phyloP scores from a whole-genome alignment of 2,888 invertebrate genomes.

The Baronia brevicornis region DNA sequence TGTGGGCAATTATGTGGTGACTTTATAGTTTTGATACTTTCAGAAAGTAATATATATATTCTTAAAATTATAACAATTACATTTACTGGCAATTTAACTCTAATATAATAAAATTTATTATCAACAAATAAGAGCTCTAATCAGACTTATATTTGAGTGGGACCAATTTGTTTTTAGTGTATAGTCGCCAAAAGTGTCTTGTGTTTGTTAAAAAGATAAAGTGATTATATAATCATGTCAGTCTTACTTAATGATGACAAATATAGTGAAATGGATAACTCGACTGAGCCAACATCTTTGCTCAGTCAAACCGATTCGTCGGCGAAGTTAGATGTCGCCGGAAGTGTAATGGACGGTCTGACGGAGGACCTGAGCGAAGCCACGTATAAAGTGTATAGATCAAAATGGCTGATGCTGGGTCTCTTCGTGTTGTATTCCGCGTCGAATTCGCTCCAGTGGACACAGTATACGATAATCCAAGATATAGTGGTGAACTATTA shows the following conservation, averaged over 20 bases:
- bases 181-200: no score
- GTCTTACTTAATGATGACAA: constrained; percentile 4
- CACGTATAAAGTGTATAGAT: constrained; percentile 76
- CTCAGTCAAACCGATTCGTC: constrained; percentile 26
- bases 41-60: no score
- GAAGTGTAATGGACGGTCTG: constrained; percentile 44
- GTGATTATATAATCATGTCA: constrained; percentile 6
- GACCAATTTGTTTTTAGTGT: constrained; percentile 7
- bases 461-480: constrained; percentile 93
- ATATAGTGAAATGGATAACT: constrained; percentile 1
- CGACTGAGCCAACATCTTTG: constrained; percentile 24
- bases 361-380: constrained; percentile 21
- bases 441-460: constrained; percentile 96
- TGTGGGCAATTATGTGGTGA: no score
- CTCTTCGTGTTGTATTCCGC: constrained; percentile 93
- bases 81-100: no score
- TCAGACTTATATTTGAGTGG: constrained; percentile 1
- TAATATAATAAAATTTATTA: no score
- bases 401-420: constrained; percentile 86
- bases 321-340: constrained; percentile 29
- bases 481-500: constrained; percentile 87
- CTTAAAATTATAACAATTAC: no score
- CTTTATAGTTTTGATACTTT: no score
- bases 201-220: no score
- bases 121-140: neutral